Percentiles rank a stretch among this genome's conserved stretches.
Evolutionary conservation across 2,113 vertebrate genomes (phyloP).

Genomic region (Cyrtonyx montezumae): DNA sequence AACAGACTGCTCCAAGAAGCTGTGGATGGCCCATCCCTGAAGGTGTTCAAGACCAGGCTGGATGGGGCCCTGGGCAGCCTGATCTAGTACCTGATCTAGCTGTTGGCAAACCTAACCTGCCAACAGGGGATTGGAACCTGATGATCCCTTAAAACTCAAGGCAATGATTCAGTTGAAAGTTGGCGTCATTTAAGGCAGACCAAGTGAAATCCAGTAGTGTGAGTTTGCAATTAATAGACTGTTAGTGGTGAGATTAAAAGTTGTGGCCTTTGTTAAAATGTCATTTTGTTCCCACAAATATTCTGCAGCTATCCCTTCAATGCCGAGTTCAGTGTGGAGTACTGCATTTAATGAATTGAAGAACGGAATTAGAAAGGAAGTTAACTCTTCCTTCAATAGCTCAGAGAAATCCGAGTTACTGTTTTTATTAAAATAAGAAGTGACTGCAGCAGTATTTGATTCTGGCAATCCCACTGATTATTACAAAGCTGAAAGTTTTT

Average conservation of each 20-base stretch:
- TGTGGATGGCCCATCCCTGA: too few relatives aligned
- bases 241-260: background rate
- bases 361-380: background rate
- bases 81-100: too few relatives aligned
- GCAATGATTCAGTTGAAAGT: background rate
- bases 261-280: background rate
- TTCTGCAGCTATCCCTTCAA: background rate
- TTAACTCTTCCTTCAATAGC: background rate
- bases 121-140: too few relatives aligned
- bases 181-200: background rate
- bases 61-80: too few relatives aligned
- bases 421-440: background rate
- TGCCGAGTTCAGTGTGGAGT: accelerated
- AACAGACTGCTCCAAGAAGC: too few relatives aligned
- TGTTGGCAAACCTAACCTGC: too few relatives aligned
- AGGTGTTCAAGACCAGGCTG: too few relatives aligned
- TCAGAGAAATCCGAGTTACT: background rate
- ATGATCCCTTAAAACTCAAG: too few relatives aligned
- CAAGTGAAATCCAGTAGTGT: background rate
- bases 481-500: background rate
- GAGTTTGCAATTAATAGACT: background rate
- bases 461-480: background rate
- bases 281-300: background rate
- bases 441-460: background rate
- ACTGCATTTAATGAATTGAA: background rate